These are phyloP conservation scores for Phaethon lepturus DNA, from an alignment of 2,113 vertebrate species.

Conservation along the genomic window DNA sequence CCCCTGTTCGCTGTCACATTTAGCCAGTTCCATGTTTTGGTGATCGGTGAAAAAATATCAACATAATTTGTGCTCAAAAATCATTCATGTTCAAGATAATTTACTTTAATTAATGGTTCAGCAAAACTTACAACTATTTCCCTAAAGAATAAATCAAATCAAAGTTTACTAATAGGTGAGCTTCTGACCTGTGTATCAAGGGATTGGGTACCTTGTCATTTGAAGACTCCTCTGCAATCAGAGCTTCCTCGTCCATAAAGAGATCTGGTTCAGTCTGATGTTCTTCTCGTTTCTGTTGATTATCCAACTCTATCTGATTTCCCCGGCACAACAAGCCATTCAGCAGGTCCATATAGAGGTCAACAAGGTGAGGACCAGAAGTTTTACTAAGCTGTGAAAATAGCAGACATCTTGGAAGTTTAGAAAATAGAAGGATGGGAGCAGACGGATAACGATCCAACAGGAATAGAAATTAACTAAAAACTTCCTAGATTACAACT, in stretches of 20 bases:
- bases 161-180: background rate
- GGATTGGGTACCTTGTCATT: conserved; percentile 68
- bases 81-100: background rate
- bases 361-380: conserved; percentile 67
- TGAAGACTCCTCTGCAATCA: conserved; percentile 50
- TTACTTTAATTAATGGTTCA: background rate
- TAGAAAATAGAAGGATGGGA: background rate
- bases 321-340: conserved; percentile 74
- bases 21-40: background rate
- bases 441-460: background rate
- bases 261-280: conserved; percentile 70
- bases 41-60: background rate
- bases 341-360: conserved; percentile 79
- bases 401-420: background rate
- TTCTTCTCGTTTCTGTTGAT: background rate
- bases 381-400: conserved; percentile 77
- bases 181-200: background rate
- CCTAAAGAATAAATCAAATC: background rate
- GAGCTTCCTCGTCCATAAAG: conserved; percentile 76
- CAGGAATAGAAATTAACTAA: background rate
- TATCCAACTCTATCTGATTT: conserved; percentile 25
- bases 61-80: background rate
- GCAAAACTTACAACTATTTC: background rate
- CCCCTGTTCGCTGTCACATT: background rate
- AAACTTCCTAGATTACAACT: background rate